Conservation (phyloP, 1,140 invertebrate species). For the Spodoptera litura region DNA sequence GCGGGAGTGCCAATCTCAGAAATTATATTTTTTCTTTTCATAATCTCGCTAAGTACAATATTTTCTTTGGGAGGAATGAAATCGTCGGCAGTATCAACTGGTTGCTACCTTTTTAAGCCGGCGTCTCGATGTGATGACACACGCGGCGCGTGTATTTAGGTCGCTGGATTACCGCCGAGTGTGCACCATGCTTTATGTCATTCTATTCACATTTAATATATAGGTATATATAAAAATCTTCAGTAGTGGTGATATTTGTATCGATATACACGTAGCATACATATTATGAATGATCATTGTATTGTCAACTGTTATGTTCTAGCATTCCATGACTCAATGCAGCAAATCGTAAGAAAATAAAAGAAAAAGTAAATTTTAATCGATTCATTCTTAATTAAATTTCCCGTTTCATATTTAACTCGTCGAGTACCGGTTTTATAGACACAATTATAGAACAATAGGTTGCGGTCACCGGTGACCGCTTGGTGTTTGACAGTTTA, state of each 20-base stretch:
- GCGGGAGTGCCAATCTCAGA: conserved; percentile 60
- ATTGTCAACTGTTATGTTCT: neutral
- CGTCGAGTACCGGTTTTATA: no score
- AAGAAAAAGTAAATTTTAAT: no score
- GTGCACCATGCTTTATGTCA: conserved; percentile 42
- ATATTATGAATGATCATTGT: neutral
- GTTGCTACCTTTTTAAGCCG: conserved; percentile 38
- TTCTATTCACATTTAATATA: conserved; percentile 48
- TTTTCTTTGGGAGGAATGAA: conserved; percentile 53
- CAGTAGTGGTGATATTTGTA: conserved; percentile 4
- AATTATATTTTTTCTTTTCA: conserved; percentile 61
- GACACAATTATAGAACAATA: no score
- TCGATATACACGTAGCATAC: conserved; percentile 13
- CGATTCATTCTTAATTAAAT: no score
- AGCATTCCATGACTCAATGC: no score
- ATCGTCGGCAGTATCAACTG: conserved; percentile 30
- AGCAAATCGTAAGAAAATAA: no score
- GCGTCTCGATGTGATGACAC: conserved; percentile 43
- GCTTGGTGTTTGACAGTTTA: no score
- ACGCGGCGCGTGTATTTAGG: conserved; percentile 42
- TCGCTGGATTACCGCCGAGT: conserved; percentile 39
- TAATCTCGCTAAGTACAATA: conserved; percentile 61
- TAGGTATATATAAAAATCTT: conserved; percentile 37
- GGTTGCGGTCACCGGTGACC: no score
- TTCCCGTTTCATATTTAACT: no score